Conservation (phyloP, 2,888 invertebrate genomes). For the Rhabditoides inermis region DNA sequence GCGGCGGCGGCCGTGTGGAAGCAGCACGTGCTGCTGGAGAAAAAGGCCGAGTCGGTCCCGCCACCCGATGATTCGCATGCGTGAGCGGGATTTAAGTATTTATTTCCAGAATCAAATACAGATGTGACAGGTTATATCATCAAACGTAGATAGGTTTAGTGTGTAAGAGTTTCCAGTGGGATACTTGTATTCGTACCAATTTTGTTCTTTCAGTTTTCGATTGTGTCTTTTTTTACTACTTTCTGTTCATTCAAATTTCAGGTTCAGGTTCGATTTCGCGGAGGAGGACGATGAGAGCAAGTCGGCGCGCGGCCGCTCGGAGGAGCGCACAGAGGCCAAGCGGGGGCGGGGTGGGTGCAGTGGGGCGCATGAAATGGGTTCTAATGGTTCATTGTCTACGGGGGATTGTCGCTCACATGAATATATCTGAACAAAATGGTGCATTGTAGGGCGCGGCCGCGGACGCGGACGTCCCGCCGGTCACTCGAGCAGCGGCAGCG, state of each 20-base stretch:
- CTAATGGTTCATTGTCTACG: no score
- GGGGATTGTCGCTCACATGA: no score
- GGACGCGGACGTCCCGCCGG: background rate
- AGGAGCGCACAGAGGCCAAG: background rate
- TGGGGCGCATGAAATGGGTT: background rate
- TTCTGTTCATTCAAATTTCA: background rate
- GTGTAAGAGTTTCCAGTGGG: background rate
- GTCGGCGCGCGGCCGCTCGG: background rate
- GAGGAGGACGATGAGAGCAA: background rate
- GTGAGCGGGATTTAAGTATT: no score
- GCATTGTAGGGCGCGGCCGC: background rate
- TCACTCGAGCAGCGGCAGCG: background rate
- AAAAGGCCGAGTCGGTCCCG: no score
- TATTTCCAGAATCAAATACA: no score
- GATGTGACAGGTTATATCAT: no score
- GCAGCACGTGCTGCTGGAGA: background rate
- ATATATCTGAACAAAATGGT: no score
- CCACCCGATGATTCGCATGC: no score
- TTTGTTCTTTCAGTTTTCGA: background rate
- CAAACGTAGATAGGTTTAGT: background rate
- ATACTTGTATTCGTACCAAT: no score
- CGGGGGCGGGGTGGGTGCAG: slow-evolving; percentile 2
- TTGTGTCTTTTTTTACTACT: background rate
- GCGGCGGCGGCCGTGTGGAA: background rate
- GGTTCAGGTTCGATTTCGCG: background rate